phyloP scores from a whole-genome alignment of 2,888 invertebrate species.

The Stenurella melanura region DNA sequence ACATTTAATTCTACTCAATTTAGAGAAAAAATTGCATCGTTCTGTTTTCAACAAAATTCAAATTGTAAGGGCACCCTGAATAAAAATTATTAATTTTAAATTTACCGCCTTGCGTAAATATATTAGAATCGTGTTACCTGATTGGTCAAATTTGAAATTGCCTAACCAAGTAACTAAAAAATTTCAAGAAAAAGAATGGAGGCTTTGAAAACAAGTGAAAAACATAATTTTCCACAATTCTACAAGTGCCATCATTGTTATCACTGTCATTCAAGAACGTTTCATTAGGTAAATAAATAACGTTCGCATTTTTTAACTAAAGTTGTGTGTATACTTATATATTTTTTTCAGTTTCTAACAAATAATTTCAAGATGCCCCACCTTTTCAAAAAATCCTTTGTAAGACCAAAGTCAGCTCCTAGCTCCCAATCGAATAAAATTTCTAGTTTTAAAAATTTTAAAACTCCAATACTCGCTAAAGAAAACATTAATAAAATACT shows the following conservation, averaged over 20 bases:
- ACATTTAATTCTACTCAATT: no score
- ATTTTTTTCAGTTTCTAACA: background rate
- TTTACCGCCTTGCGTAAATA: background rate
- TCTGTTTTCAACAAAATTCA: no score
- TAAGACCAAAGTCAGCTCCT: background rate
- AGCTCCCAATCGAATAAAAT: background rate
- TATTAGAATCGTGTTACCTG: background rate
- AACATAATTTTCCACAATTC: background rate
- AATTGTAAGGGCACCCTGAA: no score
- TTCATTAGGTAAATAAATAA: background rate
- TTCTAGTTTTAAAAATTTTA: slow-evolving; percentile 10
- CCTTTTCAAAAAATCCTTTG: background rate
- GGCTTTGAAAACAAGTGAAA: background rate
- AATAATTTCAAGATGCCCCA: slow-evolving; percentile 1
- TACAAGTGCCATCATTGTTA: background rate
- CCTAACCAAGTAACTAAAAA: background rate
- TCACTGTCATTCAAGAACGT: background rate
- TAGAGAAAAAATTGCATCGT: no score
- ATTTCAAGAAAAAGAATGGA: background rate
- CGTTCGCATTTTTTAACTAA: background rate
- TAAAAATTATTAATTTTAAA: background rate
- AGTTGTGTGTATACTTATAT: background rate
- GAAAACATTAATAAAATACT: slow-evolving; percentile 19
- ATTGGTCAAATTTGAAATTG: background rate
- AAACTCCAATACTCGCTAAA: slow-evolving; percentile 14